These are phyloP conservation scores for Phasia obesa DNA, from an alignment of 2,888 invertebrate genomes.

Conservation along the genomic window DNA sequence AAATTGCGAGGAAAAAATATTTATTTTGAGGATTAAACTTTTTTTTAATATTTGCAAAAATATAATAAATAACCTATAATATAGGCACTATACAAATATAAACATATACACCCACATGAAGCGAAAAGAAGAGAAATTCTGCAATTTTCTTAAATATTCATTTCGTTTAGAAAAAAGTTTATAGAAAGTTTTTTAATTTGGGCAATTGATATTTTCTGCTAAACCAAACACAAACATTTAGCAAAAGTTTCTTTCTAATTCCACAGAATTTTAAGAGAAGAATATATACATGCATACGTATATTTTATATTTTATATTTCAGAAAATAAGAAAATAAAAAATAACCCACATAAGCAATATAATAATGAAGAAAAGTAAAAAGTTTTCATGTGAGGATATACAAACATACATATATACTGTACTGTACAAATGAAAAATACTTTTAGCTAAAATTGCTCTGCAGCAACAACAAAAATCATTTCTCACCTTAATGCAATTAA, in stretches of 20 bases:
- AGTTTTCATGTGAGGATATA: slow-evolving; percentile 14
- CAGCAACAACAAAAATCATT: slow-evolving; percentile 1
- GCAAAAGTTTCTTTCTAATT: slow-evolving; percentile 28
- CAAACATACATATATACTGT: not conserved
- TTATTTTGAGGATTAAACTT: no score
- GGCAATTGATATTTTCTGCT: slow-evolving; percentile 69
- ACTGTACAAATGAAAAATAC: not conserved
- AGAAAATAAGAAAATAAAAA: not conserved
- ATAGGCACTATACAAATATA: no score
- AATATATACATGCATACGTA: not conserved
- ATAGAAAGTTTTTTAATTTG: slow-evolving; percentile 72
- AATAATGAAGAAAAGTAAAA: slow-evolving; percentile 30
- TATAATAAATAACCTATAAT: no score
- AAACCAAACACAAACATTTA: slow-evolving; percentile 17
- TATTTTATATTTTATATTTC: not conserved
- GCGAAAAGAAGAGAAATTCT: not conserved
- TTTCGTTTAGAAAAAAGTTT: slow-evolving; percentile 56
- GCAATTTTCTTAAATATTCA: slow-evolving; percentile 28
- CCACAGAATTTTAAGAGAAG: not conserved
- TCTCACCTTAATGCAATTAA: slow-evolving; percentile 51
- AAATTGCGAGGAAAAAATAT: no score
- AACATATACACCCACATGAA: not conserved
- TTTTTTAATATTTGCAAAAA: no score
- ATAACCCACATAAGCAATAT: not conserved
- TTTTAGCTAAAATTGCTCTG: slow-evolving; percentile 1